Evolutionary conservation across 2,888 invertebrate genomes (phyloP).

Genomic region (Drosophila demipolita): DNA sequence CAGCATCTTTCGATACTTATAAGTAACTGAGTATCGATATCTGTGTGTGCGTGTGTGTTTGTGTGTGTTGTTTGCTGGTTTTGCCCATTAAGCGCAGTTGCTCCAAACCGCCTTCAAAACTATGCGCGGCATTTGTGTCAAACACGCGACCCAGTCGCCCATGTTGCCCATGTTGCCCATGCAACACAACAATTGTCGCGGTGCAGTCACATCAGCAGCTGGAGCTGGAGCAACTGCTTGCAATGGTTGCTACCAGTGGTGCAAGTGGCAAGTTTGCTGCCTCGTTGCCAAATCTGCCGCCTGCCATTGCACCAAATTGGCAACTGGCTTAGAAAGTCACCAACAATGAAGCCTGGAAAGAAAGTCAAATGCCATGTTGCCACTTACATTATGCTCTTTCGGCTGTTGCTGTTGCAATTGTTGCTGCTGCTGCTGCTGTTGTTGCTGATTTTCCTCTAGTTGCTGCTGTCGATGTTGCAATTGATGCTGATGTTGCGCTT

Average conservation of each 20-base stretch:
- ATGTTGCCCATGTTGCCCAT: constrained; percentile 23
- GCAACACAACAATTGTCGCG: constrained; percentile 65
- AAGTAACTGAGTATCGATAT: constrained; percentile 11
- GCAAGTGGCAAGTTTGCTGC: constrained; percentile 37
- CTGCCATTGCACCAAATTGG: constrained; percentile 74
- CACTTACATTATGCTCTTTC: constrained; percentile 66
- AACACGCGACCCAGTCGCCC: constrained; percentile 79
- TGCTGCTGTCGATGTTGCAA: constrained; percentile 31
- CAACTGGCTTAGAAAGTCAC: constrained; percentile 78
- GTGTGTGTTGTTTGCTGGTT: constrained; percentile 44
- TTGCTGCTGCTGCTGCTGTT: constrained; percentile 24
- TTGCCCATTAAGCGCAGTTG: constrained; percentile 73
- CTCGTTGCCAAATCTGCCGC: constrained; percentile 59
- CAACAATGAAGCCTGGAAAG: constrained; percentile 62
- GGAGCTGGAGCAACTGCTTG: constrained; percentile 5
- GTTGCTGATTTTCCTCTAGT: constrained; percentile 30
- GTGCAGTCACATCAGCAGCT: background rate
- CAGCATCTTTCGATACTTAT: constrained; percentile 28
- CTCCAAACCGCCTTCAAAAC: constrained; percentile 78
- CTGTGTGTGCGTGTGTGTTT: constrained; percentile 32
- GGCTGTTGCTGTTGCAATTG: constrained; percentile 44
- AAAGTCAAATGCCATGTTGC: constrained; percentile 67
- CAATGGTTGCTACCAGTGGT: constrained; percentile 31
- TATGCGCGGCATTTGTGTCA: constrained; percentile 78
- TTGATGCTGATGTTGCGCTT: constrained; percentile 42